Conservation (phyloP, 2,797 vertebrate species). For the Muscicapa striata region DNA sequence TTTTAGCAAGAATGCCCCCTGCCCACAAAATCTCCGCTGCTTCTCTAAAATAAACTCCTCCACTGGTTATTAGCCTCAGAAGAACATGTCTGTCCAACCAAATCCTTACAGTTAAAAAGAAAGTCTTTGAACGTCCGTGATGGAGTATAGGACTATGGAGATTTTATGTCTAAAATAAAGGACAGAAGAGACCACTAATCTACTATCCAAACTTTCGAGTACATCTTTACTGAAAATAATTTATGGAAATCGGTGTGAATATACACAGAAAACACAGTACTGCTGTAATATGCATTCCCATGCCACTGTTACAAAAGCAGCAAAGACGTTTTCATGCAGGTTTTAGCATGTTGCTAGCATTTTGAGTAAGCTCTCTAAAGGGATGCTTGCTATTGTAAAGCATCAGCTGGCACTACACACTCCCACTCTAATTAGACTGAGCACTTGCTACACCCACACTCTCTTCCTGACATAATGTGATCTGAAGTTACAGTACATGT, state of each 20-base stretch:
- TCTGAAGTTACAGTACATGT: not conserved
- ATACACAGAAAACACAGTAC: not conserved
- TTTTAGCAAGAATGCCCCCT: not conserved
- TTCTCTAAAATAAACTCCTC: not conserved
- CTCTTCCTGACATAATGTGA: not conserved
- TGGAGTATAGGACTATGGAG: not conserved
- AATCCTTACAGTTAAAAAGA: not conserved
- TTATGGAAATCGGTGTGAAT: not conserved
- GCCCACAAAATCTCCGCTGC: not conserved
- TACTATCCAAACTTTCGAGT: not conserved
- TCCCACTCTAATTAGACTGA: accelerated
- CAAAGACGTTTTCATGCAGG: not conserved
- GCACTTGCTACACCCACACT: not conserved
- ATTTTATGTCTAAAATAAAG: not conserved
- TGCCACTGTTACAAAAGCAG: not conserved
- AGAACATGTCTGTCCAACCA: not conserved
- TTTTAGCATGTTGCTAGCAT: not conserved
- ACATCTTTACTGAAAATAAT: not conserved
- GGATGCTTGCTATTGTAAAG: not conserved
- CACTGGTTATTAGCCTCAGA: not conserved
- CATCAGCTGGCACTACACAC: not conserved
- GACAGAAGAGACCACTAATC: not conserved
- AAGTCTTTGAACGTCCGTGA: not conserved
- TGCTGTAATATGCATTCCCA: not conserved
- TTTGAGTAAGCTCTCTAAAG: not conserved